Evolutionary conservation across 1,140 invertebrate species (phyloP), one percentile per base, ranked within the genome.

Genomic region (Drosophila orosa): DNA sequence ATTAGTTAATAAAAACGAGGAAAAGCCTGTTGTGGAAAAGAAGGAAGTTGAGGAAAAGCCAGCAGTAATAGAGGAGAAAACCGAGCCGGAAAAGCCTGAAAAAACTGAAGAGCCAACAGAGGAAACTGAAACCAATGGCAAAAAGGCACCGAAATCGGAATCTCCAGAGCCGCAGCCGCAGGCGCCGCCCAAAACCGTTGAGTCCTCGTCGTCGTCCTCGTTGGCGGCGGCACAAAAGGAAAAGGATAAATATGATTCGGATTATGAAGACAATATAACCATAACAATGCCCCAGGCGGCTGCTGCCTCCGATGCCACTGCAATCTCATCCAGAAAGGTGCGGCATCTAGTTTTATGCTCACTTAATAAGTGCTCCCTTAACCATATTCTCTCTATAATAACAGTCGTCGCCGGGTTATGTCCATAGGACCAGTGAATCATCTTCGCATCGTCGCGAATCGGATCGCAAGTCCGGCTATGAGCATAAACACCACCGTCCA

Each of bases 191-290:
- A 37, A 45, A 56, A 25, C 39, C 15, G 12, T 24, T 25, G 62
- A 37, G 35, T 42, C 59, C 22, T 22, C 42, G 7, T 42, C 37
- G n/a, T 40, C n/a, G 1, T 39, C 17, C 5, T 42, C 39, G 4
- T 9, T 22, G 12, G 33, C 44, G 19, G 3, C 15, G 15, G 25
- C 93, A 52, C 22, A 78, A 47, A 86, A 87, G 42, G 83, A 89
- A 19, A 87, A 85, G 9, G 83, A 85, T 42, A 80, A 91, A 80
- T 92, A 91, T 33, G 93, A 93, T 69, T 94, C 93, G 15, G 94
- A 94, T 67, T 93, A 91, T 42, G 93, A 94, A 62, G 93, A 94
- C 90, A 94, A 94, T 87, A 93, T 94, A 74, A 94, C 93, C 24
- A 93, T 94, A 42, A 93, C 92, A 74, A 93, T 94, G 91, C 93